These are phyloP conservation scores for Epinotia nisella DNA, from an alignment of 2,888 invertebrate species.

Conservation along the genomic window DNA sequence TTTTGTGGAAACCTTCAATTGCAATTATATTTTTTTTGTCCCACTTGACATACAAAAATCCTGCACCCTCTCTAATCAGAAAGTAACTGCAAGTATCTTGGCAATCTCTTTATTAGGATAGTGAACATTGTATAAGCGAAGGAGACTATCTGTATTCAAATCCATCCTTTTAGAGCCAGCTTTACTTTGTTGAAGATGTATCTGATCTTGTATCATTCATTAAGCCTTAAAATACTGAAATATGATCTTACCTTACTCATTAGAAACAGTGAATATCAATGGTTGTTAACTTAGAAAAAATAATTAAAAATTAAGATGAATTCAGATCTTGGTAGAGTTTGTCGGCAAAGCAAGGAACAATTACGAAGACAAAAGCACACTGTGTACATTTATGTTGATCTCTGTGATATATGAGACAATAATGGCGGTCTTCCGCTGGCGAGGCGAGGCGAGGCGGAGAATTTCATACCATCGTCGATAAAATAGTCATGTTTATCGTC, in stretches of 20 bases:
- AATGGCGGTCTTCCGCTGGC: neutral
- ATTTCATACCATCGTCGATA: neutral
- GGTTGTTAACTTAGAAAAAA: neutral
- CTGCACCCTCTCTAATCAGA: neutral
- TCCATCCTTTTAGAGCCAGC: neutral
- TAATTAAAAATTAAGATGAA: neutral
- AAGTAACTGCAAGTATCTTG: neutral
- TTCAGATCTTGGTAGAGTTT: neutral
- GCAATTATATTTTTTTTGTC: neutral
- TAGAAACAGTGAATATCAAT: neutral
- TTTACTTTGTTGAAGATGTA: too few species aligned
- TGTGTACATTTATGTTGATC: constrained; percentile 4
- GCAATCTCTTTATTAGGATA: neutral
- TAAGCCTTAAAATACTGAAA: too few species aligned
- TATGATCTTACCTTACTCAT: neutral
- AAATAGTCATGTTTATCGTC: neutral
- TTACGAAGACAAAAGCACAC: constrained; percentile 1
- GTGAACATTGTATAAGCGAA: neutral
- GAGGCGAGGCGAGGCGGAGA: neutral
- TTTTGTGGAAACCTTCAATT: neutral
- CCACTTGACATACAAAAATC: neutral
- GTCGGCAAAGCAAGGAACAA: constrained; percentile 13
- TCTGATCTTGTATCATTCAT: too few species aligned
- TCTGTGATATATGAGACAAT: neutral
- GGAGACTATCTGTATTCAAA: neutral